phyloP scores from a whole-genome alignment of 2,888 invertebrate species.

The Eilema caniola region DNA sequence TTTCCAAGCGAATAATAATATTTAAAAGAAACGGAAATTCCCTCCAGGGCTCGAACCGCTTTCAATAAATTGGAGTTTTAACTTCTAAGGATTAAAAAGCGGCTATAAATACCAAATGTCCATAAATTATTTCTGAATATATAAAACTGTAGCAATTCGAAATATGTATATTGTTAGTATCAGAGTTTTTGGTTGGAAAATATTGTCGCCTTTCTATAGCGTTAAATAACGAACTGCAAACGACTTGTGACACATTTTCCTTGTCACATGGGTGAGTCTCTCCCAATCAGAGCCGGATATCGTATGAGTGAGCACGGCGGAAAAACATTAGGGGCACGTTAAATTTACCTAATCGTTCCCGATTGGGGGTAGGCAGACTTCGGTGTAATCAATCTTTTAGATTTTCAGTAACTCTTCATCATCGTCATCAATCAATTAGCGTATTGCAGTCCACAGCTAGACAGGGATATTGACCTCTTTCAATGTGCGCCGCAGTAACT shows the following conservation, averaged over 20 bases:
- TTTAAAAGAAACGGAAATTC: neutral
- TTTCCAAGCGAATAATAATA: neutral
- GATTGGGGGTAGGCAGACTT: neutral
- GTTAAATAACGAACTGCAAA: neutral
- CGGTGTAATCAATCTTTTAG: neutral
- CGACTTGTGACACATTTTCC: neutral
- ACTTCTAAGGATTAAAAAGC: neutral
- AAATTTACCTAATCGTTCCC: neutral
- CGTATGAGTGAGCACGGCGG: conserved; percentile 17
- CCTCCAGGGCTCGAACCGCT: neutral
- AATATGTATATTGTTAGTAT: neutral
- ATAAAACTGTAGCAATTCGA: neutral
- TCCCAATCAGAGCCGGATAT: conserved; percentile 4
- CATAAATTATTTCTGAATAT: neutral
- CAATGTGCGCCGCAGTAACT: no score
- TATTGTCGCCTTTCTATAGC: neutral
- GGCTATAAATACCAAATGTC: neutral
- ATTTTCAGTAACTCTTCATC: neutral
- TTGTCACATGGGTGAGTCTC: neutral
- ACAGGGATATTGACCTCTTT: no score
- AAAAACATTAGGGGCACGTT: neutral
- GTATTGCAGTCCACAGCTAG: no score
- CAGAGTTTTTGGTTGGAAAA: neutral
- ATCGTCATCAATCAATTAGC: no score
- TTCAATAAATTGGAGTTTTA: neutral